Base-by-base conservation (phyloP, 2,113 vertebrate genomes). In the Bambusicola thoracicus region DNA sequence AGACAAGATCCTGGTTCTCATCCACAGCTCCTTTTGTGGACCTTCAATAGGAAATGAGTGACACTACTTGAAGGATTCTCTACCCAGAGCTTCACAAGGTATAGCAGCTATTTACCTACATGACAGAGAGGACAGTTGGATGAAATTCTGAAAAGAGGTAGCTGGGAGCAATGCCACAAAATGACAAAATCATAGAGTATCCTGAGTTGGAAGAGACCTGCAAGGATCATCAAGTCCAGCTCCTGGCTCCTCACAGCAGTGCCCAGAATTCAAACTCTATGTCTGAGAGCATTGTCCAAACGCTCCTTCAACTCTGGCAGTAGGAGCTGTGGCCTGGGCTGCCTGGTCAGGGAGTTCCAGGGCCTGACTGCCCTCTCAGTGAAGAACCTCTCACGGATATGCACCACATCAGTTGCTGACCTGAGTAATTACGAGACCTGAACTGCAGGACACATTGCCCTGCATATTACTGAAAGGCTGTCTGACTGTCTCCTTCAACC, bases 391-490 rank as follows among this genome's bases (percentile, higher is more conserved):
- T 8, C 32, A 11, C 32, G 29, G 27, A 13, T 41, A 38, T 2
- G 8, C 49, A 53, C 36, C 38, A 36, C 61, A 48, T 5, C 65
- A 29, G 18, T 61, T 67, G 29, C n/a, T 63, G 38, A 72, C 91
- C 74, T 81, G 46, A 61, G 25, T 63, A 61, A 72, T 56, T 46
- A 36, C 6, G 58, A 63, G 51, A 36, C 7, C 10, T 34, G 61
- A 21, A 61, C 62, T 48, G 25, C 13, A 65, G 46, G 61, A 78
- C 41, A 25, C 0, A 0, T 63, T 65, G 48, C n/a, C 8, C 58
- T 91, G 48, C 20, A 9, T 24, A 18, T 9, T 4, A 27, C 17
- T 29, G 34, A 62, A 8, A 73, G 24, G 38, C 83, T 65, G 22
- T 9, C 32, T 77, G 56, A 70, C 32, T 3, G 18, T 8, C n/a